Conservation (phyloP, 2,113 vertebrate genomes). For the Myotis davidii region DNA sequence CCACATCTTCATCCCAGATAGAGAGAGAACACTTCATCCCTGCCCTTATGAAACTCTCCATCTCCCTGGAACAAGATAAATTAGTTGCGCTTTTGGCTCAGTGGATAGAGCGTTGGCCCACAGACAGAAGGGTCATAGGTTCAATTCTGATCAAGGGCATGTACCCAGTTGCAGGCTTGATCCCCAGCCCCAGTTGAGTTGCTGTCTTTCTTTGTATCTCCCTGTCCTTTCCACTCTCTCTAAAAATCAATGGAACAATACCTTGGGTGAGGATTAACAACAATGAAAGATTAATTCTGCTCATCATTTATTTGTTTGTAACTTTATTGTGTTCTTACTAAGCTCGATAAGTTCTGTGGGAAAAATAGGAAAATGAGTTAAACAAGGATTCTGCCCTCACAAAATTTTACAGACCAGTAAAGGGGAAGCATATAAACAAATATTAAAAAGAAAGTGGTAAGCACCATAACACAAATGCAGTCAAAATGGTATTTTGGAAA, state of each 20-base stretch:
- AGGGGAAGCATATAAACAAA: not conserved
- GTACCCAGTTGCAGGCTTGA: too few relatives aligned
- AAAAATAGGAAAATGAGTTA: slow-evolving; percentile 35
- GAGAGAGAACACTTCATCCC: not conserved
- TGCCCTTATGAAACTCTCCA: not conserved
- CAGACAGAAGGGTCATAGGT: too few relatives aligned
- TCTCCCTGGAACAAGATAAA: not conserved
- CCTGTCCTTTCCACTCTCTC: too few relatives aligned
- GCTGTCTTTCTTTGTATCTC: too few relatives aligned
- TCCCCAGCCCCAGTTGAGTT: too few relatives aligned
- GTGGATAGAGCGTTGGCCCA: too few relatives aligned
- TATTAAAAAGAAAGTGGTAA: not conserved
- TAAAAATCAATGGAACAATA: too few relatives aligned
- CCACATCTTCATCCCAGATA: not conserved
- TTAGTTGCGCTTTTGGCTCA: not conserved
- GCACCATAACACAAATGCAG: not conserved
- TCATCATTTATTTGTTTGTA: not conserved
- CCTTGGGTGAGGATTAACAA: too few relatives aligned
- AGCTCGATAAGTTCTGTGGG: not conserved
- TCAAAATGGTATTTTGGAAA: not conserved
- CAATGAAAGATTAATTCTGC: not conserved
- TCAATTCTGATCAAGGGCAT: too few relatives aligned
- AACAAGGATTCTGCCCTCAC: not conserved
- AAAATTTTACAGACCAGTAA: not conserved
- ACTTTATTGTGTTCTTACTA: not conserved